phyloP scores from a whole-genome alignment of 2,113 vertebrate genomes.

The Hyperopisus bebe region DNA sequence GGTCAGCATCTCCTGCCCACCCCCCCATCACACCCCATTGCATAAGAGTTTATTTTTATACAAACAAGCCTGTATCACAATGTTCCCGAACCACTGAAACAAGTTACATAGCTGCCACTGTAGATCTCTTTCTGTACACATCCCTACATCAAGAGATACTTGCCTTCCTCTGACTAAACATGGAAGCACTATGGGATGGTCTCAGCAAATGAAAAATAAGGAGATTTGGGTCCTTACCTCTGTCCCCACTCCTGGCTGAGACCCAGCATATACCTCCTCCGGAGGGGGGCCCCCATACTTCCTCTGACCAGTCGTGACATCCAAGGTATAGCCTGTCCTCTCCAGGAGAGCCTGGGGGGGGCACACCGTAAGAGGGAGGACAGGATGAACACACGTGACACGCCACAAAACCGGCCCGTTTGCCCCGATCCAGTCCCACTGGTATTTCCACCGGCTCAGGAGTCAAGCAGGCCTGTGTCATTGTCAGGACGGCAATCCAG shows the following conservation, averaged over 20 bases:
- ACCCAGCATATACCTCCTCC: slow-evolving; percentile 77
- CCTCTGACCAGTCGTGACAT: slow-evolving; percentile 94
- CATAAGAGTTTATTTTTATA: not conserved
- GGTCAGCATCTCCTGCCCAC: not conserved
- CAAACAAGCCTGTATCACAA: not conserved
- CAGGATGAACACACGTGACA: not conserved
- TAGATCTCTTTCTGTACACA: not conserved
- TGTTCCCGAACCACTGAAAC: not conserved
- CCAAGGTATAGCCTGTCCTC: slow-evolving; percentile 90
- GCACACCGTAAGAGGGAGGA: not conserved
- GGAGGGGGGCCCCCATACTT: slow-evolving; percentile 96
- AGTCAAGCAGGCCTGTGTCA: not conserved
- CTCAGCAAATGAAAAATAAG: not conserved
- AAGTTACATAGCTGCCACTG: not conserved
- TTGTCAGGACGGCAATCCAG: not conserved
- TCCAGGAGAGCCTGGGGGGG: slow-evolving; percentile 78
- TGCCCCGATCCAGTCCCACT: not conserved
- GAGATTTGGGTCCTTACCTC: slow-evolving; percentile 63
- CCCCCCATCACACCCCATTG: not conserved
- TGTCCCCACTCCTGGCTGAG: slow-evolving; percentile 90
- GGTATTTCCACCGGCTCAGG: not conserved
- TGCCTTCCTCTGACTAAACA: not conserved
- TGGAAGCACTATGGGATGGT: not conserved
- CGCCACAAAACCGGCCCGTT: not conserved
- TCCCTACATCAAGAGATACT: not conserved